These are phyloP conservation scores for Synanthedon andrenaeformis DNA, from an alignment of 2,888 invertebrate species.

Conservation along the genomic window DNA sequence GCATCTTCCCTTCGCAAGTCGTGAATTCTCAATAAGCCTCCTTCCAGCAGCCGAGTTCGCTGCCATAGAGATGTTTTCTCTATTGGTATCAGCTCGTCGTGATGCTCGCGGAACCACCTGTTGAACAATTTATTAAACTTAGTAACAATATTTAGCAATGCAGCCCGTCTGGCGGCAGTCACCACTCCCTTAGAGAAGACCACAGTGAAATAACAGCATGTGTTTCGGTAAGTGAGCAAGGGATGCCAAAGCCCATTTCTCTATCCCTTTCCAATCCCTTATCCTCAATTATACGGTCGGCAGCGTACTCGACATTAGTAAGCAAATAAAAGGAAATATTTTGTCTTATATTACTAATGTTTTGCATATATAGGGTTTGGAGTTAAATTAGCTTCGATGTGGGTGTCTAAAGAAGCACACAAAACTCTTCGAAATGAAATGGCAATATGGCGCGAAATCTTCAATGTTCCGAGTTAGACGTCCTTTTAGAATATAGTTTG, in stretches of 20 bases:
- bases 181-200: no score
- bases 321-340: no score
- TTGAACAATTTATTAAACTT: conserved; percentile 1
- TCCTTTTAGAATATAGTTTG: conserved; percentile 47
- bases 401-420: conserved; percentile 14
- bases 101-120: conserved; percentile 83
- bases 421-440: conserved; percentile 35
- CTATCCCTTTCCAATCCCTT: no score
- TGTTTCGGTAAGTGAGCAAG: no score
- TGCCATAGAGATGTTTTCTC: conserved; percentile 67
- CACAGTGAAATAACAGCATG: no score
- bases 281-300: no score
- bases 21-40: conserved; percentile 75
- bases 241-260: no score
- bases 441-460: conserved; percentile 33
- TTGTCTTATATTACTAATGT: no score
- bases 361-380: background rate
- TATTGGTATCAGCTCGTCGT: conserved; percentile 76
- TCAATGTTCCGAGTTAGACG: conserved; percentile 41
- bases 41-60: conserved; percentile 32
- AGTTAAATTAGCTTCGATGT: background rate
- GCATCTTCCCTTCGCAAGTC: conserved; percentile 82
- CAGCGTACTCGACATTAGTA: no score
- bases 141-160: background rate
- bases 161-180: no score